A percentile compares a stretch with the other conserved stretches of the same genome.
Conservation (phyloP, 2,797 vertebrate species). For the Scarus forsteni region DNA sequence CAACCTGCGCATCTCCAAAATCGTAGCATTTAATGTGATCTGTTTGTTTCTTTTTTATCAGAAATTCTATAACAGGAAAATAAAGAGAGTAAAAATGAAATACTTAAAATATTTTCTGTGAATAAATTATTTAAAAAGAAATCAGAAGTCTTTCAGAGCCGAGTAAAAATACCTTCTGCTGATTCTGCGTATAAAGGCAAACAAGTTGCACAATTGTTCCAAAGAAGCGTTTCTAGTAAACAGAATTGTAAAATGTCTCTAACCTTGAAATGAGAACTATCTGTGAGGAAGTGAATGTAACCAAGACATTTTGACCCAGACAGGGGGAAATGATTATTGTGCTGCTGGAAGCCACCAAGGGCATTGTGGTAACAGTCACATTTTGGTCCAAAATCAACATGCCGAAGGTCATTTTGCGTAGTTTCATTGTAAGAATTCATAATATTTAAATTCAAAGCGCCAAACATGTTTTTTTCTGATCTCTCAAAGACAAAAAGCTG, state of each 20-base stretch:
- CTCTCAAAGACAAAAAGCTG: not conserved
- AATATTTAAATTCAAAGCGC: not conserved
- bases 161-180: constrained; percentile 23
- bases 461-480: not conserved
- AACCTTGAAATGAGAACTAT: constrained; percentile 82
- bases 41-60: not conserved
- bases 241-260: constrained; percentile 62
- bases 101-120: not conserved
- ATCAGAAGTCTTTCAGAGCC: not conserved
- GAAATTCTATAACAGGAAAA: not conserved
- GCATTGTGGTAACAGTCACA: constrained; percentile 24
- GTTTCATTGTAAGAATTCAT: not conserved
- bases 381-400: constrained; percentile 6
- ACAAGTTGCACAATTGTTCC: constrained; percentile 50
- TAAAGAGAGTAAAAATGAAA: not conserved
- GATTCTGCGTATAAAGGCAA: constrained; percentile 8
- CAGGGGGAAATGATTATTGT: constrained; percentile 77
- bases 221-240: constrained; percentile 69
- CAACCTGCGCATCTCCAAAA: constrained; percentile 1
- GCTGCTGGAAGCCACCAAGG: constrained; percentile 59
- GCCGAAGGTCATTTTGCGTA: not conserved
- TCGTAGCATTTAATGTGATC: not conserved
- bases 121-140: not conserved
- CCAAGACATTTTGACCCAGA: constrained; percentile 82
- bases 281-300: constrained; percentile 82